Base-by-base conservation (phyloP, 2,888 invertebrate genomes). In the Hermaeophaga mercurialis region DNA sequence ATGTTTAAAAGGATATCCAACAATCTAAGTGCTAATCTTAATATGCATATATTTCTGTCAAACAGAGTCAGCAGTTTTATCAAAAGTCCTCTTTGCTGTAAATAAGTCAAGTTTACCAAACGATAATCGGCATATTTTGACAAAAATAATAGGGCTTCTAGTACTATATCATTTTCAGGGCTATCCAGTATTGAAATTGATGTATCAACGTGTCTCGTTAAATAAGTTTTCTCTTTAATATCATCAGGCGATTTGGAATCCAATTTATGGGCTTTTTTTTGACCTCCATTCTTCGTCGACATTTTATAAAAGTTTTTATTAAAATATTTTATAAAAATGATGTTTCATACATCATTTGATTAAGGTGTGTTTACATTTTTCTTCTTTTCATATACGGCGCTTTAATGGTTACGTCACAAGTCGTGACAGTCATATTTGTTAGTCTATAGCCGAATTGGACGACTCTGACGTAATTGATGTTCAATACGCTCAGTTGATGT, bases 61-160 rank as follows among this genome's bases (percentile, higher is more conserved):
- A 69, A 64, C 1, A 69, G 64, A 14, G 62, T 62, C 22, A 70
- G 11, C 15, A 73, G 55, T 53, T 70, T 71, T 17, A 62, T 56
- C 31, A 72, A 41, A n/a, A 72, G 46, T 12, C 69, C 70, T 24
- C 54, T 64, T 33, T 65, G 63, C 17, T 69, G 66, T 3, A 73
- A 55, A 46, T 61, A 64, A 18, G 57, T 60, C 36, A 71, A 49
- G 49, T 73, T 72, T 41, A 68, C 68, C 14, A 60, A 56, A 22
- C 69, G 63, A 14, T 69, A 58, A 57, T 73, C 71, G 1, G 68
- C 70, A 59, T 72, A 72, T 64, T 72, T 72, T 3, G 71, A 72
- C 26, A 72, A 45, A 53, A 72, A 73, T 31, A 72, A 56, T 34
- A 72, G 62, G 1, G 72, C 59, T 63, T 73, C 73, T 9, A 71